Percentiles rank a stretch among this genome's conserved stretches.
These are phyloP conservation scores for Oncorhynchus gorbuscha DNA, from an alignment of 2,113 vertebrate genomes.

Conservation along the genomic window DNA sequence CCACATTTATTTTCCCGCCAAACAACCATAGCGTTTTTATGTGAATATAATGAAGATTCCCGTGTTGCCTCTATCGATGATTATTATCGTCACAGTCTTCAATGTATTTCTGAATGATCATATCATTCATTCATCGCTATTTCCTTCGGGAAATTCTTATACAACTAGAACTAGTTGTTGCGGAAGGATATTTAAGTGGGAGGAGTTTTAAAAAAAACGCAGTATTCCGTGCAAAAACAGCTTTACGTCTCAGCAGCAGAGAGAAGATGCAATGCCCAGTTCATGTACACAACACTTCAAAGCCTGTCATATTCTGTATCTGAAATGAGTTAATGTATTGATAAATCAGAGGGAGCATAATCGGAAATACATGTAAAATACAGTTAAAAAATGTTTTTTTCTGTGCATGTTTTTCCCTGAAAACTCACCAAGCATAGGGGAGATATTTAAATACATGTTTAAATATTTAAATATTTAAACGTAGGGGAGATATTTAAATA, in stretches of 20 bases:
- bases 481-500: too few species aligned
- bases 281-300: neutral
- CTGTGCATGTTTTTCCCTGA: too few species aligned
- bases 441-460: too few species aligned
- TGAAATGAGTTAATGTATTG: too few species aligned
- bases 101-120: neutral
- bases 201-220: slow-evolving; percentile 51
- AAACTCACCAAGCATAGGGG: too few species aligned
- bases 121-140: neutral
- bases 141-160: neutral
- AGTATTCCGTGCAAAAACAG: slow-evolving; percentile 32
- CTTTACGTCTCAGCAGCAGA: too few species aligned
- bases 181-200: slow-evolving; percentile 42
- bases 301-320: slow-evolving; percentile 19
- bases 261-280: neutral
- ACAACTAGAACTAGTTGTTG: slow-evolving; percentile 26
- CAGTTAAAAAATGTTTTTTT: too few species aligned
- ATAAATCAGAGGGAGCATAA: too few species aligned
- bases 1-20: slow-evolving; percentile 54
- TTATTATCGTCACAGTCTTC: too few species aligned
- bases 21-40: slow-evolving; percentile 28
- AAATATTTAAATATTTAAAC: too few species aligned
- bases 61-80: neutral
- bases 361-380: too few species aligned
- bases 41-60: neutral